Base-by-base conservation (phyloP, 2,797 vertebrate genomes). In the Apodemus agrarius region DNA sequence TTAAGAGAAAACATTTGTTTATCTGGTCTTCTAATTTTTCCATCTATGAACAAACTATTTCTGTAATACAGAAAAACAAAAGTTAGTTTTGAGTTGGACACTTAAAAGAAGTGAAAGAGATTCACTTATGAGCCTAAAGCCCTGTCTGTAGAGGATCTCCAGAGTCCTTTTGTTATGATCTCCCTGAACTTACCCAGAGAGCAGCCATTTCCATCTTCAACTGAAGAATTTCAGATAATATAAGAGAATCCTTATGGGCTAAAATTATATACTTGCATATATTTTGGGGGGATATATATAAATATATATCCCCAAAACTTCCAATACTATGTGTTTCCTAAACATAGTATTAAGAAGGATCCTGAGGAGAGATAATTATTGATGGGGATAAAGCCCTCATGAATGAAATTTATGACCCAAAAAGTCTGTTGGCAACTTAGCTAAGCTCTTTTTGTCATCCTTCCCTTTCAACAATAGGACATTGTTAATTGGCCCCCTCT, bases 21-120 rank as follows among this genome's bases (percentile, higher is more conserved):
- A 94, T 69, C 6, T 78, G 6, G 83, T 69, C 63, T 91, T 94
- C 57, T 91, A 95, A 74, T 72, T 96, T 92, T 93, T 91, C 83
- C 40, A 74, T 29, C 86, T 43, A 43, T 91, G 26, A 95, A 95
- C 10, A 92, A 49, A 94, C 29, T 90, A 63, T 31, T 85, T 74
- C 72, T 34, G 5, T 76, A 91, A 79, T 54, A 89, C 76, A 75
- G 43, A 93, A 91, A 74, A 95, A 26, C 69, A 83, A 69, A 89
- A 89, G 34, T 76, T 61, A 67, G 76, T 84, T 92, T 93, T 88
- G 80, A 88, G 82, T 90, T 21, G 92, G 43, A 80, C 61, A 21
- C 16, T 80, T 67, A 9, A 17, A 43, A n/a, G 24, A 83, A 89
- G 75, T 37, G 52, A 54, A 82, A 59, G 84, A 81, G 6, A 95